A percentile compares a stretch with the other conserved stretches of the same genome.
phyloP scores from a whole-genome alignment of 2,113 vertebrate species.

The Carassius gibelio region DNA sequence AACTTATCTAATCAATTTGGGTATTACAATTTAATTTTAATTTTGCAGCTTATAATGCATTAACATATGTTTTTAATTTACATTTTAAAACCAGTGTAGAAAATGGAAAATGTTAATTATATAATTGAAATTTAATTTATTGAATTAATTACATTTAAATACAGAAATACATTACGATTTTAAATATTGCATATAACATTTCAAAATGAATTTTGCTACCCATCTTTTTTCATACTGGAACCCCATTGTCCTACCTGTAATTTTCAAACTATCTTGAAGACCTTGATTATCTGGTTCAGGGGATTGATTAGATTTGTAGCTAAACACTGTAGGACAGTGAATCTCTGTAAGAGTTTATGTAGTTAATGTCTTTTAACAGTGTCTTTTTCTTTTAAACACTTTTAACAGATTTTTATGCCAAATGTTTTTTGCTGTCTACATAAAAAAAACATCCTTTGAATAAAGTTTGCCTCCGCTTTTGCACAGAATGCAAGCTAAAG shows the following conservation, averaged over 20 bases:
- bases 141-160: too few relatives aligned
- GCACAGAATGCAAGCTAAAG: conserved; percentile 2
- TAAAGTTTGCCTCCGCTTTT: background rate
- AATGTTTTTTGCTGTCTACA: background rate
- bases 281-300: background rate
- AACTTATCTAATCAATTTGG: too few relatives aligned
- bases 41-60: too few relatives aligned
- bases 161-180: too few relatives aligned
- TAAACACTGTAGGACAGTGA: background rate
- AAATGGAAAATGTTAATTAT: too few relatives aligned
- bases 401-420: background rate
- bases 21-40: too few relatives aligned
- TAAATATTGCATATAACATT: too few relatives aligned
- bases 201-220: too few relatives aligned
- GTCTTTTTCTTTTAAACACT: background rate
- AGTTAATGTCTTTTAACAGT: background rate
- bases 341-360: background rate
- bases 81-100: too few relatives aligned
- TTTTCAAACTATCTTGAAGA: background rate
- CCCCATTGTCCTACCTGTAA: background rate
- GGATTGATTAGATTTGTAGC: background rate
- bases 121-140: too few relatives aligned
- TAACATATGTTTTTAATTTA: too few relatives aligned
- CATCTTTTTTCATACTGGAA: background rate
- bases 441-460: background rate